These are phyloP conservation scores for Artemia franciscana DNA, from an alignment of 1,140 invertebrate genomes.

Conservation along the genomic window DNA sequence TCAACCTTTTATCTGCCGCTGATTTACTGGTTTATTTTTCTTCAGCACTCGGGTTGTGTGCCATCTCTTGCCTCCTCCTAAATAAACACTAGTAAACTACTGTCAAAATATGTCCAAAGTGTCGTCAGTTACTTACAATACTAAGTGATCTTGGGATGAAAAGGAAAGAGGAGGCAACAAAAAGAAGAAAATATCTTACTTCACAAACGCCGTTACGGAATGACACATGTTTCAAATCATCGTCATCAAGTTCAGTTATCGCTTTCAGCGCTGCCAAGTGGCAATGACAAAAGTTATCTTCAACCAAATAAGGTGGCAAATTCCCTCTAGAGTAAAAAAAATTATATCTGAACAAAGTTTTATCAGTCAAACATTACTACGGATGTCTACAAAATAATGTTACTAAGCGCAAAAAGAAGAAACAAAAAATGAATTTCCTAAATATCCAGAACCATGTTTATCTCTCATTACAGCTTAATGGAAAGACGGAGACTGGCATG, in stretches of 20 bases:
- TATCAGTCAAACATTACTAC: conserved; percentile 22
- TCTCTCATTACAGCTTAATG: too few relatives aligned
- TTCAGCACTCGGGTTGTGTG: too few relatives aligned
- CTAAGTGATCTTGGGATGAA: too few relatives aligned
- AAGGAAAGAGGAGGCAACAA: too few relatives aligned
- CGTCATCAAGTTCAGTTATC: conserved; percentile 40
- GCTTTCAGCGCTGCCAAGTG: conserved; percentile 57
- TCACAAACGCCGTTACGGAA: conserved; percentile 68
- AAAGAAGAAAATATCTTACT: conserved; percentile 21
- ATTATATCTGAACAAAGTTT: background rate
- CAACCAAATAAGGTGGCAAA: conserved; percentile 39
- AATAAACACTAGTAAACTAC: too few relatives aligned
- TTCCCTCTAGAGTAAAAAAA: conserved; percentile 11
- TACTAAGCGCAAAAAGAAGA: conserved; percentile 5
- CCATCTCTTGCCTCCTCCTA: too few relatives aligned
- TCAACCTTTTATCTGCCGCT: too few relatives aligned
- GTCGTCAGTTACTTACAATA: too few relatives aligned
- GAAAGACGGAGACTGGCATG: too few relatives aligned
- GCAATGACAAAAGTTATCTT: conserved; percentile 76
- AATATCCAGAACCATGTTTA: background rate
- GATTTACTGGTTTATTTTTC: too few relatives aligned
- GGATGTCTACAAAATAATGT: conserved; percentile 6
- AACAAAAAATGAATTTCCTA: conserved; percentile 11
- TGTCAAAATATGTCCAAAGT: too few relatives aligned
- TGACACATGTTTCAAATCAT: conserved; percentile 61